These are phyloP conservation scores for Ariolimax columbianus DNA, from an alignment of 2,888 invertebrate genomes.

Conservation along the genomic window DNA sequence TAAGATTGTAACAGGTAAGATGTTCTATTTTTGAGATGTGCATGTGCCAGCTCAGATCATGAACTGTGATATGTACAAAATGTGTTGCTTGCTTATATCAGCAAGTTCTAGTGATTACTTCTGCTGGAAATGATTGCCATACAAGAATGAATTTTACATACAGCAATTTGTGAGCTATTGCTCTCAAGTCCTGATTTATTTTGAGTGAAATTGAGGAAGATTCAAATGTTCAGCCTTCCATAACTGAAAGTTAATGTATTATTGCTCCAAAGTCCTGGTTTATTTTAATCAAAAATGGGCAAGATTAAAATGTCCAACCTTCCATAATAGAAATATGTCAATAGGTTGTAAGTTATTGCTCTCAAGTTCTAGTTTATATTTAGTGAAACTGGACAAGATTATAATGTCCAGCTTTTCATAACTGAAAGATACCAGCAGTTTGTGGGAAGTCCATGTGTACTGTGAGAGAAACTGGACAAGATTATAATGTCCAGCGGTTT, in stretches of 20 bases:
- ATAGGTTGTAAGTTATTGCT: not conserved
- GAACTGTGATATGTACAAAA: constrained; percentile 46
- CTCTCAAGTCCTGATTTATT: not conserved
- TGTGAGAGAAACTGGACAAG: no score
- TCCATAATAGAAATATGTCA: not conserved
- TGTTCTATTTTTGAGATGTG: not conserved
- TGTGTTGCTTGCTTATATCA: not conserved
- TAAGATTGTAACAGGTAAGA: no score
- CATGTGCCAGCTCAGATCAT: not conserved
- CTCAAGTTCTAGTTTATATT: not conserved
- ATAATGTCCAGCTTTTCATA: not conserved
- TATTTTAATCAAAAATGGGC: not conserved
- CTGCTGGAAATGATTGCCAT: not conserved
- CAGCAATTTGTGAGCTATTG: not conserved
- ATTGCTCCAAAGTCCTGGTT: not conserved
- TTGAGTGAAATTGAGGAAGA: not conserved
- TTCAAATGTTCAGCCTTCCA: not conserved
- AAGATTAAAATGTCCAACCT: not conserved
- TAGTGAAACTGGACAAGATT: not conserved
- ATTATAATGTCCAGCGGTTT: no score
- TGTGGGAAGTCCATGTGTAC: no score
- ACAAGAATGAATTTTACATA: not conserved
- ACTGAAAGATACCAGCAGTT: no score
- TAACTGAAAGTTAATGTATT: not conserved
- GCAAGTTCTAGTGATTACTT: not conserved